These are phyloP conservation scores for Siniperca scherzeri DNA, from an alignment of 2,797 vertebrate species.

Conservation along the genomic window DNA sequence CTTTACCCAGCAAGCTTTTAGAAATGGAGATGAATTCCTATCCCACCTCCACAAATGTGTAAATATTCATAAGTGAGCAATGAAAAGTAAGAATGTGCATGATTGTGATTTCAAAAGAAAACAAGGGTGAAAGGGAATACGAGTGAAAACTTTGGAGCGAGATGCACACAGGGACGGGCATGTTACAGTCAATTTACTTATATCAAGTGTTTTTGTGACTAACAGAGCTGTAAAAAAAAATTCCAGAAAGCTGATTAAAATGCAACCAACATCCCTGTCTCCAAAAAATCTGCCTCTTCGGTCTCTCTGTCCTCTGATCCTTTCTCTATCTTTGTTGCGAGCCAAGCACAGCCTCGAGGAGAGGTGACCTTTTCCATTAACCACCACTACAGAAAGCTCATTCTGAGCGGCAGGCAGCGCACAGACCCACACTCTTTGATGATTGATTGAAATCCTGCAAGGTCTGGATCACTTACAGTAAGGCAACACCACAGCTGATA, in stretches of 20 bases:
- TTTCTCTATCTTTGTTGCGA: conserved; percentile 53
- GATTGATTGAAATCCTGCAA: conserved; percentile 84
- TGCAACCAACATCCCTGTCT: conserved; percentile 33
- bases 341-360: conserved; percentile 52
- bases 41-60: conserved; percentile 49
- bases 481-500: conserved; percentile 82
- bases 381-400: conserved; percentile 74
- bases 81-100: conserved; percentile 23
- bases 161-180: conserved; percentile 34
- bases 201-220: conserved; percentile 26
- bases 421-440: conserved; percentile 77
- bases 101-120: conserved; percentile 40
- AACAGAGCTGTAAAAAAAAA: conserved; percentile 7
- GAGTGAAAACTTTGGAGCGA: conserved; percentile 6
- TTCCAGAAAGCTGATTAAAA: conserved; percentile 36
- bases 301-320: conserved; percentile 57
- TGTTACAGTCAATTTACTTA: conserved; percentile 31
- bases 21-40: conserved; percentile 47
- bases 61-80: conserved; percentile 66
- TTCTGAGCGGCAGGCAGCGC: conserved; percentile 72
- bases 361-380: conserved; percentile 84
- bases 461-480: conserved; percentile 83
- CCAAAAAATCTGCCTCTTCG: conserved; percentile 14
- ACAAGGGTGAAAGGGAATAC: conserved; percentile 3
- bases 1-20: conserved; percentile 14